phyloP scores from a whole-genome alignment of 2,797 vertebrate species.

The Toxotes lorentzi region DNA sequence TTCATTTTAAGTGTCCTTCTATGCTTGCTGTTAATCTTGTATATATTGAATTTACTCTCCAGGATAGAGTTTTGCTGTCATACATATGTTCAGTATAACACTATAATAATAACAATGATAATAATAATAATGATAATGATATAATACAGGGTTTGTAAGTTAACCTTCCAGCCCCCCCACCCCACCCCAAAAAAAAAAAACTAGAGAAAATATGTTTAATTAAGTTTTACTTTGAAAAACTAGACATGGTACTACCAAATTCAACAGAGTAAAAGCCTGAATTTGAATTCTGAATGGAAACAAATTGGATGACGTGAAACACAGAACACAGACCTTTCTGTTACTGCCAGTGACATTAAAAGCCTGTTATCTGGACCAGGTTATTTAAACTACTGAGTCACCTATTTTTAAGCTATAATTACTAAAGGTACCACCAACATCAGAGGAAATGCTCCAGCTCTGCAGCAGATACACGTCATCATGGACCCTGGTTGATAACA shows the following conservation, averaged over 20 bases:
- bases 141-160: conserved; percentile 79
- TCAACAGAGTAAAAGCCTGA: not conserved
- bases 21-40: conserved; percentile 85
- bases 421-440: not conserved
- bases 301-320: not conserved
- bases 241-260: not conserved
- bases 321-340: not conserved
- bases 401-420: conserved; percentile 1
- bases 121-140: conserved; percentile 49
- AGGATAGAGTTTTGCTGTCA: conserved; percentile 71
- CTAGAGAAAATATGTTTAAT: not conserved
- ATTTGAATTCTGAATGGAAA: conserved; percentile 15
- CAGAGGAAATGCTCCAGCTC: not conserved
- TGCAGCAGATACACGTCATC: not conserved
- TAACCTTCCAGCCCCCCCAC: conserved; percentile 64
- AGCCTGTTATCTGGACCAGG: not conserved
- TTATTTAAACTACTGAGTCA: conserved; percentile 15
- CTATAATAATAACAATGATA: conserved; percentile 66
- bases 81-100: conserved; percentile 73
- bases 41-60: conserved; percentile 84
- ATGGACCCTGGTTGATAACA: conserved; percentile 13
- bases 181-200: not conserved
- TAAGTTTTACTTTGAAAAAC: not conserved
- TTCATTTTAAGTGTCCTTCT: conserved; percentile 90
- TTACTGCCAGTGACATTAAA: not conserved